Base-by-base conservation (phyloP, 2,113 vertebrate genomes). In the Pangasianodon gigas region DNA sequence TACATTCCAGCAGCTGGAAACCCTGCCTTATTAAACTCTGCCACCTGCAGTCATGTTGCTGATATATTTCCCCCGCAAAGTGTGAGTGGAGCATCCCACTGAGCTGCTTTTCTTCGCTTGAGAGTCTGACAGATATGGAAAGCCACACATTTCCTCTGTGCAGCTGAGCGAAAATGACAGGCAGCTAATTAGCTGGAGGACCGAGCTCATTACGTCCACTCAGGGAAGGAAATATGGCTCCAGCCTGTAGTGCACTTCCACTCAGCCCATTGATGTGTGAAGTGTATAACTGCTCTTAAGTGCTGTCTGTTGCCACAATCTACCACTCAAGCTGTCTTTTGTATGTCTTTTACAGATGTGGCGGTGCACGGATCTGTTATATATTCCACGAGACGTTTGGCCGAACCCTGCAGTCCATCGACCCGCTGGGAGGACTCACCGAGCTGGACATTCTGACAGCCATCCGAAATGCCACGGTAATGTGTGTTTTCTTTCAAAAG, bases 361-460 rank as follows among this genome's bases (percentile, higher is more conserved):
- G 98, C 54, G 98, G 98, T 92, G 98, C 98, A 67, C 96, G 98
- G 92, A 99, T 99, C 93, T 99, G 98, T 94, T 99, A 99, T 41
- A 99, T 99, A 94, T 99, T 99, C 94, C 98, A 99, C 87, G 98
- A 99, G 92, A 99, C 98, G 0, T 99, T 99, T 89, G 98, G 98
- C 74, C 96, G 98, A 91, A 99, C 98, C 6, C 94, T 99, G 94
- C 98, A 99, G 92, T 99, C 98, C 1, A 98, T 99, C 18, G 98
- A 99, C 92, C 97, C 98, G 0, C 92, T 99, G 56, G 98, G 98
- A 80, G 98, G 98, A 84, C 97, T 99, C 93, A 98, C 97, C 60
- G 99, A 98, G 83, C 98, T 99, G 46, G 98, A 99, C 84, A 97
- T 99, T 91, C 96, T 99, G 92, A 99, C 98, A 79, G 98, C 98